Conservation (phyloP, 2,888 invertebrate species). For the Cryptus armator region DNA sequence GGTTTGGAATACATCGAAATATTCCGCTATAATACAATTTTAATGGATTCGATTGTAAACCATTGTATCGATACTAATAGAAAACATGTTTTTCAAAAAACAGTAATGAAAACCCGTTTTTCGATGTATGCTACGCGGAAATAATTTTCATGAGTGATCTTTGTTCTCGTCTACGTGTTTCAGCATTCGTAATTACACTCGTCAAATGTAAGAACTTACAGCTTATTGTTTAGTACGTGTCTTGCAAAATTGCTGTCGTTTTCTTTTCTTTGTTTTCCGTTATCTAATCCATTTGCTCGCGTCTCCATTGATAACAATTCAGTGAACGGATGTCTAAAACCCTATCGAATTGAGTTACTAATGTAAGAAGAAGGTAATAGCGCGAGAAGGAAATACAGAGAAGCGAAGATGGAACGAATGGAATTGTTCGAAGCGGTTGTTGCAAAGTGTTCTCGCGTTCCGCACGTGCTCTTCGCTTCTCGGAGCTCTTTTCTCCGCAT, state of each 20-base stretch:
- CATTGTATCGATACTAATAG: too few relatives aligned
- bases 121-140: too few relatives aligned
- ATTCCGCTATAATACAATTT: too few relatives aligned
- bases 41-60: too few relatives aligned
- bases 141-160: too few relatives aligned
- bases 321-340: slow-evolving; percentile 24
- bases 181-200: background rate
- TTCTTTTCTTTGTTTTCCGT: background rate
- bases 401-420: slow-evolving; percentile 45
- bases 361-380: slow-evolving; percentile 26
- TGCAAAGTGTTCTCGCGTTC: slow-evolving; percentile 55
- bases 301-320: background rate
- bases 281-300: background rate
- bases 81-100: too few relatives aligned
- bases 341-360: slow-evolving; percentile 16
- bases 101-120: too few relatives aligned
- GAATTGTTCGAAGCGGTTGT: slow-evolving; percentile 8
- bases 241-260: background rate
- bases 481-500: background rate
- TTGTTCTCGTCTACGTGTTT: background rate
- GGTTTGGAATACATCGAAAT: too few relatives aligned
- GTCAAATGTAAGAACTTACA: background rate
- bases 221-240: background rate
- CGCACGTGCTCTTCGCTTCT: slow-evolving; percentile 53
- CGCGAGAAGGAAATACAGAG: background rate